Conservation (phyloP, 2,113 vertebrate species). For the Rhodinocichla rosea region DNA sequence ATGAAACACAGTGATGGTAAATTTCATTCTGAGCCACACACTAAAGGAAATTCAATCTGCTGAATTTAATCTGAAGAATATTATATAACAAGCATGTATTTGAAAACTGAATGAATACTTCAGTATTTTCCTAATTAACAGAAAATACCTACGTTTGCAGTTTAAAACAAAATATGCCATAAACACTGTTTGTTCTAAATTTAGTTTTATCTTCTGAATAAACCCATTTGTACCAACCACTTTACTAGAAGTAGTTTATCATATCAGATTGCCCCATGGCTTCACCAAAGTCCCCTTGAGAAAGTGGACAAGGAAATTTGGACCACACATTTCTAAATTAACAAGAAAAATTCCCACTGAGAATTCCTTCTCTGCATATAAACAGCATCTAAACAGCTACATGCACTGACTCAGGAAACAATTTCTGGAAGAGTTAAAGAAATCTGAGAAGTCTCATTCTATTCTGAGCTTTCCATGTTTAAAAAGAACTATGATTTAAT, state of each 20-base stretch:
- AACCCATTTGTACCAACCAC: not conserved
- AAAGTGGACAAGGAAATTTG: not conserved
- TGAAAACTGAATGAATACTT: not conserved
- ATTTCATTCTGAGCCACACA: not conserved
- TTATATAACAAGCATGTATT: not conserved
- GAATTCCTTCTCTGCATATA: not conserved
- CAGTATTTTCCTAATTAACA: not conserved
- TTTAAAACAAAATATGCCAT: not conserved
- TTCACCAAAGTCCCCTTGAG: not conserved
- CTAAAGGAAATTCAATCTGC: not conserved
- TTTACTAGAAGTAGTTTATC: not conserved
- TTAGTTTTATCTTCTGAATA: not conserved
- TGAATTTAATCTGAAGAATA: not conserved
- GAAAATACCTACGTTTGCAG: not conserved
- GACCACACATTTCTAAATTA: not conserved
- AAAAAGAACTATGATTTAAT: not conserved
- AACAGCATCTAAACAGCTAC: not conserved
- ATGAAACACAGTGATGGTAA: not conserved
- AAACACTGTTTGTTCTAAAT: not conserved
- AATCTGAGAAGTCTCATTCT: not conserved
- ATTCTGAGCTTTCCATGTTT: not conserved
- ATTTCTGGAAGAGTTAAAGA: not conserved
- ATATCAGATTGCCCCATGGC: not conserved
- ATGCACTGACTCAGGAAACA: not conserved
- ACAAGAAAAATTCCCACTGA: not conserved